These are phyloP conservation scores for Aythya baeri DNA, from an alignment of 2,113 vertebrate species.

Conservation along the genomic window DNA sequence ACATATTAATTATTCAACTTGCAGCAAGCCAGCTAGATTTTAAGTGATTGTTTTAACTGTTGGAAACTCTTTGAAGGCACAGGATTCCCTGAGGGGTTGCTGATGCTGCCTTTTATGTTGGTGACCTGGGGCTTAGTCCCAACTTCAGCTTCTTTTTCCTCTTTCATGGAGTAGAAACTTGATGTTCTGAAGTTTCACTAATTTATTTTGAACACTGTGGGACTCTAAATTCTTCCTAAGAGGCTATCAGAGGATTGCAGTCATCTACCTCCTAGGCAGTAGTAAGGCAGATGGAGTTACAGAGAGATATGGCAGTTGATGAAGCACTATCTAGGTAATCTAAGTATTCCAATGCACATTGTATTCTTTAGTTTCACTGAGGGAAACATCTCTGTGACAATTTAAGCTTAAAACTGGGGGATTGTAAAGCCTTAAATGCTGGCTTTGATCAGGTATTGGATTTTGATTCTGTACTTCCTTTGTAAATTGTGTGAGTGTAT, in stretches of 20 bases:
- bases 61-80: background rate
- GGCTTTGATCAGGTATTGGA: background rate
- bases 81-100: background rate
- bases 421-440: background rate
- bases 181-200: background rate
- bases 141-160: background rate
- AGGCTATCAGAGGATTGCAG: background rate
- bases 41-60: background rate
- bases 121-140: background rate
- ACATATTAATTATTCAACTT: background rate
- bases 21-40: background rate
- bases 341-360: rapidly evolving
- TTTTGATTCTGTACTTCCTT: background rate
- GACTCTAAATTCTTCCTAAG: background rate
- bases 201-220: background rate
- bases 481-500: background rate
- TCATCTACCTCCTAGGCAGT: background rate
- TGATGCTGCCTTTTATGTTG: background rate
- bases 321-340: background rate
- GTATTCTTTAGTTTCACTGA: background rate
- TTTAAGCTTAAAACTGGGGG: background rate
- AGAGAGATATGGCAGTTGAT: rapidly evolving
- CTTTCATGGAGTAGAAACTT: background rate
- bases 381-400: background rate
- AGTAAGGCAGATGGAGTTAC: background rate